Conservation (phyloP, 2,113 vertebrate species). For the Dissostichus mawsoni region DNA sequence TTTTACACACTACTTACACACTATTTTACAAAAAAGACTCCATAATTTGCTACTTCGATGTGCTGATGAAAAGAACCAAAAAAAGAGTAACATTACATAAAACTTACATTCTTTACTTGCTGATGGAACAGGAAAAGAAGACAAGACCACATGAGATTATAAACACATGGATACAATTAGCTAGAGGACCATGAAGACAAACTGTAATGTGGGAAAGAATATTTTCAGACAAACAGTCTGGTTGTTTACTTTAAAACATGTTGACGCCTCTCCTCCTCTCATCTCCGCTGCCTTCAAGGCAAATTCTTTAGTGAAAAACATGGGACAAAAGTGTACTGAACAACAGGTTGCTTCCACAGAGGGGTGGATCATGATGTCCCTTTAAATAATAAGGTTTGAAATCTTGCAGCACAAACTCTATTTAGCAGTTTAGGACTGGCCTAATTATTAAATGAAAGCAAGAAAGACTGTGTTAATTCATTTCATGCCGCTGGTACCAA, state of each 20-base stretch:
- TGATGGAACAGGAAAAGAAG: not conserved
- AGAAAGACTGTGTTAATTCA: not conserved
- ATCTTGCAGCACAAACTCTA: not conserved
- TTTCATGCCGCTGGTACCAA: not conserved
- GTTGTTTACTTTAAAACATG: slow-evolving; percentile 56
- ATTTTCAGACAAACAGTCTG: slow-evolving; percentile 26
- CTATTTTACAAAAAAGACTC: not conserved
- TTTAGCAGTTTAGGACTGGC: not conserved
- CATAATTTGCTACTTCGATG: not conserved
- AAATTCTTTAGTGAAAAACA: slow-evolving; percentile 41
- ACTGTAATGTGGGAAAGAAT: slow-evolving; percentile 16
- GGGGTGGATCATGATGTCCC: not conserved
- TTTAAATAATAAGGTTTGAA: not conserved
- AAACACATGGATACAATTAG: slow-evolving; percentile 36
- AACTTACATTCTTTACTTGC: not conserved
- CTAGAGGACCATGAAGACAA: slow-evolving; percentile 8
- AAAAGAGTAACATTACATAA: not conserved
- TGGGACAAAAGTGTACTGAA: not conserved
- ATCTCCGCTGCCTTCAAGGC: slow-evolving; percentile 24
- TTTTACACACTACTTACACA: not conserved
- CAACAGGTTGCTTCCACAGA: not conserved
- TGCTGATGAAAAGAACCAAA: slow-evolving; percentile 11
- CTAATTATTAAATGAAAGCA: not conserved
- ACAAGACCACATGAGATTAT: not conserved
- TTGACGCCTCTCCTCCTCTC: slow-evolving; percentile 16